These are phyloP conservation scores for Apodemus sylvaticus DNA, from an alignment of 2,113 vertebrate genomes.

Conservation along the genomic window DNA sequence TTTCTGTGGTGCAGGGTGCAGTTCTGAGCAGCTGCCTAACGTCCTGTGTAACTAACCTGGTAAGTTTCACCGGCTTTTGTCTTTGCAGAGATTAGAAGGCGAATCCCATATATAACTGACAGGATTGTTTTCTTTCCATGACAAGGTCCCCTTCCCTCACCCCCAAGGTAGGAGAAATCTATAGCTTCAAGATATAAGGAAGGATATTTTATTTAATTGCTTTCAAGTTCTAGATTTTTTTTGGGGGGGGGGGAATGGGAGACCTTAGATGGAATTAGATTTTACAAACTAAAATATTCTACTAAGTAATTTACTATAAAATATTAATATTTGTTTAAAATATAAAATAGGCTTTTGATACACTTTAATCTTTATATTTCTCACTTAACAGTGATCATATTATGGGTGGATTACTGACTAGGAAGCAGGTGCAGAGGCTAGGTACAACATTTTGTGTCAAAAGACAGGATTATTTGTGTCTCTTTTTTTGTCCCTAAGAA, in stretches of 20 bases:
- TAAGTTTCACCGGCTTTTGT: conserved; percentile 79
- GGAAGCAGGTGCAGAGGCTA: neutral
- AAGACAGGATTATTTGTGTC: neutral
- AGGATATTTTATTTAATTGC: conserved; percentile 19
- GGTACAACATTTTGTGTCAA: neutral
- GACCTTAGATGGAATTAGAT: conserved; percentile 12
- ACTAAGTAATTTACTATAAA: conserved; percentile 49
- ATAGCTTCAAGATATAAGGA: neutral
- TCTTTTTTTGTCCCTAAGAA: neutral
- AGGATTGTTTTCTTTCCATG: conserved; percentile 15
- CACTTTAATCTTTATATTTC: neutral
- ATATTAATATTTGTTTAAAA: conserved; percentile 69
- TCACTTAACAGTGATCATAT: conserved; percentile 6
- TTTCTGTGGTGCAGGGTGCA: conserved; percentile 64
- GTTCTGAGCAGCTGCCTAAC: conserved; percentile 77
- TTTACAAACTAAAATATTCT: conserved; percentile 43
- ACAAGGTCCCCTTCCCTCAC: neutral
- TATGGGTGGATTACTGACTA: neutral
- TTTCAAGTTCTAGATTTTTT: conserved; percentile 18
- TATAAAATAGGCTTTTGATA: neutral
- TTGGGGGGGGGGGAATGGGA: neutral
- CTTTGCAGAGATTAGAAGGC: conserved; percentile 32
- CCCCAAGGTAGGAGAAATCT: neutral
- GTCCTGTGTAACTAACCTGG: conserved; percentile 78
- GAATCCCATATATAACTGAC: neutral